phyloP scores from a whole-genome alignment of 2,888 invertebrate genomes.

The Dryocosmus kuriphilus region DNA sequence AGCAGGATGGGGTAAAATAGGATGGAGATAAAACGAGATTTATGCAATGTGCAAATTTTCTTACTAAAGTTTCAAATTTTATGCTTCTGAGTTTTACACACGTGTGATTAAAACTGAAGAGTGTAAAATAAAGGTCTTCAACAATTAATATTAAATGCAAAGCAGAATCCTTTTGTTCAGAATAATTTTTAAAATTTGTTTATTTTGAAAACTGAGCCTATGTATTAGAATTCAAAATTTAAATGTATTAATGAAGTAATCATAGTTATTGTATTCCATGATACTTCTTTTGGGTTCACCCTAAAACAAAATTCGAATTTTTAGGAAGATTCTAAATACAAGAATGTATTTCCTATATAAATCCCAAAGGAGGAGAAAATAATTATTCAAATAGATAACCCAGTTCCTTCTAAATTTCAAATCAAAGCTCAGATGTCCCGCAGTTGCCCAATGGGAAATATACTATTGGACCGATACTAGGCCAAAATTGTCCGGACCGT shows the following conservation, averaged over 20 bases:
- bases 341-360: not conserved
- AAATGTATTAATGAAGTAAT: not conserved
- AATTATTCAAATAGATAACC: not conserved
- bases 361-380: not conserved
- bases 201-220: too few relatives aligned
- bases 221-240: too few relatives aligned
- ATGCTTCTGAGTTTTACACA: conserved; percentile 15
- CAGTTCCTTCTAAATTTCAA: not conserved
- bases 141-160: too few relatives aligned
- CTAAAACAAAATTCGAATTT: not conserved
- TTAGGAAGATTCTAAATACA: not conserved
- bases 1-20: conserved; percentile 18
- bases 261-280: not conserved
- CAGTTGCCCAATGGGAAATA: too few relatives aligned
- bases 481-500: too few relatives aligned
- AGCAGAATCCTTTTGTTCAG: too few relatives aligned
- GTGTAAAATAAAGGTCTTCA: not conserved
- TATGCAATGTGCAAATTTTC: conserved; percentile 40
- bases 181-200: too few relatives aligned
- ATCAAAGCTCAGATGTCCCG: not conserved
- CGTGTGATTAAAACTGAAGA: not conserved
- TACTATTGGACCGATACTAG: too few relatives aligned
- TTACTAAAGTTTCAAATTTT: conserved; percentile 35
- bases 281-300: not conserved
- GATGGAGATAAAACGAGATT: conserved; percentile 37